Conservation (phyloP, 2,888 invertebrate genomes). For the Drosophila aldrichi region DNA sequence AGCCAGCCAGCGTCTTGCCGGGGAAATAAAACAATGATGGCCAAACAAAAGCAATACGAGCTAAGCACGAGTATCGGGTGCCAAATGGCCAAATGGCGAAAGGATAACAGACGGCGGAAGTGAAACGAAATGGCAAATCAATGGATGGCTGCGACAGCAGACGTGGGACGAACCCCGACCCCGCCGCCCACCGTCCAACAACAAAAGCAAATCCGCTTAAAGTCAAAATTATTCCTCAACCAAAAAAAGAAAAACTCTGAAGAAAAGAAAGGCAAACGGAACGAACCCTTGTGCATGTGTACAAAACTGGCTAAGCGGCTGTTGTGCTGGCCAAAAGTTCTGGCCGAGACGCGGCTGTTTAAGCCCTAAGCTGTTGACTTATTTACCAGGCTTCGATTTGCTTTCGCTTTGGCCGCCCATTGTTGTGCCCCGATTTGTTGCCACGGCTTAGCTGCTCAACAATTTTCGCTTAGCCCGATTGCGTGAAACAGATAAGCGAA, state of each 20-base stretch:
- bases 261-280: conserved; percentile 2
- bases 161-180: conserved; percentile 1
- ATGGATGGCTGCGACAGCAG: conserved; percentile 46
- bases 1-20: conserved; percentile 59
- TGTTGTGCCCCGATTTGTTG: conserved; percentile 40
- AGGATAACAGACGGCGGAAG: conserved; percentile 61
- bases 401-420: conserved; percentile 41
- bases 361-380: conserved; percentile 79
- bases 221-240: conserved; percentile 81
- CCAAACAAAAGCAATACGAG: conserved; percentile 55
- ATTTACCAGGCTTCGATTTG: conserved; percentile 75
- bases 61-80: conserved; percentile 57
- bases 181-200: conserved; percentile 28
- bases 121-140: conserved; percentile 76
- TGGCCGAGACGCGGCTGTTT: conserved; percentile 66
- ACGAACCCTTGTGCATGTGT: conserved; percentile 35
- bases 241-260: conserved; percentile 18
- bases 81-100: conserved; percentile 60
- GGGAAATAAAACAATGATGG: conserved; percentile 64
- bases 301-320: conserved; percentile 43
- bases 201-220: conserved; percentile 82
- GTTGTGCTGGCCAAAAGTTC: conserved; percentile 37
- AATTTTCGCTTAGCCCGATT: conserved; percentile 58
- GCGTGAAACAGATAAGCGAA: conserved; percentile 43
- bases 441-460: conserved; percentile 53